phyloP scores from a whole-genome alignment of 2,113 vertebrate genomes.

The Regulus satrapa region DNA sequence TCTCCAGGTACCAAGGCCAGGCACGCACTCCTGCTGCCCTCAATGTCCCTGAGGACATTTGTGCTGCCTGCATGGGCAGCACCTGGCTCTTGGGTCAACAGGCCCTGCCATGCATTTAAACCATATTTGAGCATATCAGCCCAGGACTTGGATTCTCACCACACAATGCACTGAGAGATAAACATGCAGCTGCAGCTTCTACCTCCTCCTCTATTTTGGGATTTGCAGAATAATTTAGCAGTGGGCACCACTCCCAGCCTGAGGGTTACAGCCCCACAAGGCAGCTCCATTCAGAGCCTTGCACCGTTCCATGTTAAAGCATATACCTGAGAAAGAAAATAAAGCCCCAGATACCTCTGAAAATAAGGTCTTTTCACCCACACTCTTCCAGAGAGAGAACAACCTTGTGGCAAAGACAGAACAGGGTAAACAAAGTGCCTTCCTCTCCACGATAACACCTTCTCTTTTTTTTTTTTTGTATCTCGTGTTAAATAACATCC shows the following conservation, averaged over 20 bases:
- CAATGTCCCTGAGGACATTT: neutral
- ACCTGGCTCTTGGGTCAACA: neutral
- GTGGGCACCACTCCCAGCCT: neutral
- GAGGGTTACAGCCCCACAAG: neutral
- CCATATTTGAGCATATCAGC: neutral
- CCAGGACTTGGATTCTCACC: neutral
- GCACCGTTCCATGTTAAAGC: neutral
- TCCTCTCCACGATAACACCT: conserved; percentile 27
- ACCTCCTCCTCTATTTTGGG: neutral
- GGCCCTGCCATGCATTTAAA: neutral
- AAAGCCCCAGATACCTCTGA: neutral
- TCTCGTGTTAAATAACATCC: conserved; percentile 37
- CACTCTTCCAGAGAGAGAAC: neutral
- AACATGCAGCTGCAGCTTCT: neutral
- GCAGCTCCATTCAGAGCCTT: neutral
- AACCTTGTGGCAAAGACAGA: neutral
- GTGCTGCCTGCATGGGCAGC: accelerated
- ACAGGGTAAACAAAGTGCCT: conserved; percentile 8
- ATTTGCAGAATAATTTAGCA: neutral
- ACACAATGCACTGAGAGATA: neutral
- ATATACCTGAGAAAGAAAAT: neutral
- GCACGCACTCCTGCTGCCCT: neutral
- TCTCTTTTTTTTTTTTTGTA: conserved; percentile 40
- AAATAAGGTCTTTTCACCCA: neutral
- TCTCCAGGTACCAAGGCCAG: neutral